Base-by-base conservation (phyloP, 2,888 invertebrate species). In the Epinotia bilunana region DNA sequence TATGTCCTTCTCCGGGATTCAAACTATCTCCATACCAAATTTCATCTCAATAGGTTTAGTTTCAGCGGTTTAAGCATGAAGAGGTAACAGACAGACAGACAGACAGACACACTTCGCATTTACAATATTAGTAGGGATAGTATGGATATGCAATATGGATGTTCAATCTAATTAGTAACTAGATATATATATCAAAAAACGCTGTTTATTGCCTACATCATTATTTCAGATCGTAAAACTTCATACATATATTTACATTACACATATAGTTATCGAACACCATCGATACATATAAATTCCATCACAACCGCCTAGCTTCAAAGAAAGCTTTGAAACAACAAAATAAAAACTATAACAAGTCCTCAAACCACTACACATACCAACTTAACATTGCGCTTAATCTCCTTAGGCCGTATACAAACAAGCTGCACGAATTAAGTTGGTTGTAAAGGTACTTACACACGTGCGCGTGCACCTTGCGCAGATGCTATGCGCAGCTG, bases 401-500 rank as follows among this genome's bases (percentile, higher is more conserved):
- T 43, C 28, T 13, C 23, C 67, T 60, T 1, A 0, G 20, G 79
- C 81, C 81, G 81, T 81, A 82, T 84, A 82, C 81, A 82, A 83
- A 81, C 74, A 63, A 67, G 70, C 58, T 55, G 79, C 65, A 77
- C 70, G 16, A 39, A 20, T 4, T 23, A 75, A 67, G 28, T 80
- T 76, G 55, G 67, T 55, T 13, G 28, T 65, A 33, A 69, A 69
- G 60, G 43, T 23, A 6, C 11, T 20, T 46, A 78, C 83, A 86
- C 89, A 89, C 90, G 89, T 88, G 89, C 87, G 80, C 76, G 62
- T 67, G 79, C 90, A 90, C 89, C 90, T 87, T 89, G 89, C 86
- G 88, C 90, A 90, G 89, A 84, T 90, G 90, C 83, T 53, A 53
- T 53, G 80, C 82, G 86, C 91, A 91, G 88, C 92, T 91, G 91